Evolutionary conservation across 2,888 invertebrate species (phyloP).

Genomic region (Agrotis ipsilon): DNA sequence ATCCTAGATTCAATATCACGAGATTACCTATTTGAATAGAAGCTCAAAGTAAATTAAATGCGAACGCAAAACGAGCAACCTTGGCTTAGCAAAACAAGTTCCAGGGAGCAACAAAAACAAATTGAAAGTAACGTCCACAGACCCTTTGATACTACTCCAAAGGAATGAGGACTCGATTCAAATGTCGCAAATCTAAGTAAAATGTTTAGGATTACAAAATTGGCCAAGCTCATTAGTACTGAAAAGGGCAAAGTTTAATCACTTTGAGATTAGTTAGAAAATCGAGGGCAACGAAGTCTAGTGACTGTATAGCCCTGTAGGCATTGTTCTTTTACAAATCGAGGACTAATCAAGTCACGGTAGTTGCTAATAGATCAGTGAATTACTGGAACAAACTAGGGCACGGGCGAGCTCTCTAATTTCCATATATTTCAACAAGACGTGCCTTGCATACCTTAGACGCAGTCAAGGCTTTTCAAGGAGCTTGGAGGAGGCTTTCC

Average conservation of each 20-base stretch:
- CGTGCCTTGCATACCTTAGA: slow-evolving; percentile 69
- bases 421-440: slow-evolving; percentile 77
- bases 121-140: slow-evolving; percentile 26
- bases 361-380: slow-evolving; percentile 78
- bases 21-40: neutral
- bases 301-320: slow-evolving; percentile 33
- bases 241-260: slow-evolving; percentile 65
- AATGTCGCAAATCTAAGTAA: slow-evolving; percentile 51
- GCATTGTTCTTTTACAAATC: slow-evolving; percentile 63
- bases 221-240: slow-evolving; percentile 58
- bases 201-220: slow-evolving; percentile 60
- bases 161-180: slow-evolving; percentile 48
- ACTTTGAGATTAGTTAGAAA: slow-evolving; percentile 57
- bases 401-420: slow-evolving; percentile 74
- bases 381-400: slow-evolving; percentile 74
- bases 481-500: slow-evolving; percentile 30
- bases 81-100: slow-evolving; percentile 39
- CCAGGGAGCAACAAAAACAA: slow-evolving; percentile 29
- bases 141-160: slow-evolving; percentile 33
- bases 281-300: slow-evolving; percentile 29
- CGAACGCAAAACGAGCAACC: slow-evolving; percentile 24
- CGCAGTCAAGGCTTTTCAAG: slow-evolving; percentile 53
- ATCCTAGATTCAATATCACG: slow-evolving; percentile 16
- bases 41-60: slow-evolving; percentile 13
- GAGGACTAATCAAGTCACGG: slow-evolving; percentile 64